These are phyloP conservation scores for Cisticola juncidis DNA, from an alignment of 2,113 vertebrate species.

Conservation along the genomic window DNA sequence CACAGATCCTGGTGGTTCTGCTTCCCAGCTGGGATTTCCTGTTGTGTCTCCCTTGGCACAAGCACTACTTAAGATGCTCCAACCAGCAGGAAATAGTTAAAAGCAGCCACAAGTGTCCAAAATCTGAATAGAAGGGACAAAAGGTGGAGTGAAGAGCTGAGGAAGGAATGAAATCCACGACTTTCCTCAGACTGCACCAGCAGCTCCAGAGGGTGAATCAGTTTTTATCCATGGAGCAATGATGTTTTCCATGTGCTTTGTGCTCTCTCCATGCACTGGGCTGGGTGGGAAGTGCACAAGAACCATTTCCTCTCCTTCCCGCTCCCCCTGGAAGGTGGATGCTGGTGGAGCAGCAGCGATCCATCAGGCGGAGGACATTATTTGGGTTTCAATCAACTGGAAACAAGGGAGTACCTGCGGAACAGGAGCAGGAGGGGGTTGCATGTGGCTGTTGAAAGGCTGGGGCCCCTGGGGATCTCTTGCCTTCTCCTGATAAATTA, in stretches of 20 bases:
- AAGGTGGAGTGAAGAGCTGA: neutral
- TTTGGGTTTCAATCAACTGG: conserved; percentile 62
- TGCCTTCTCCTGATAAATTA: neutral
- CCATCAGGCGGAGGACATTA: conserved; percentile 56
- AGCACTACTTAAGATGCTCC: neutral
- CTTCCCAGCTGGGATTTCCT: neutral
- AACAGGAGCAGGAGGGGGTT: neutral
- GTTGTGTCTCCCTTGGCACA: neutral
- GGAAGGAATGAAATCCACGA: neutral
- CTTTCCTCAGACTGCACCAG: neutral
- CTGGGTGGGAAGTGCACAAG: neutral
- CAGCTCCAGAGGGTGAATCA: neutral
- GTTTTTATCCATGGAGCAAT: neutral
- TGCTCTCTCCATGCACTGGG: neutral
- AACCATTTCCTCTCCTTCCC: conserved; percentile 37
- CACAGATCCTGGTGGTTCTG: neutral
- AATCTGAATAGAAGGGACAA: neutral
- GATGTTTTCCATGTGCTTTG: conserved; percentile 43
- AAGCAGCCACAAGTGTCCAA: neutral
- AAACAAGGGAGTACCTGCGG: conserved; percentile 42
- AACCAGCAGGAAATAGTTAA: neutral
- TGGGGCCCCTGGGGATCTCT: neutral
- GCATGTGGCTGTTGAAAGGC: conserved; percentile 53
- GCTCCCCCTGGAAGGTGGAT: conserved; percentile 16
- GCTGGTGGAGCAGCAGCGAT: neutral